Conservation (phyloP, 2,888 invertebrate species). For the Caenorhabditis panamensis region DNA sequence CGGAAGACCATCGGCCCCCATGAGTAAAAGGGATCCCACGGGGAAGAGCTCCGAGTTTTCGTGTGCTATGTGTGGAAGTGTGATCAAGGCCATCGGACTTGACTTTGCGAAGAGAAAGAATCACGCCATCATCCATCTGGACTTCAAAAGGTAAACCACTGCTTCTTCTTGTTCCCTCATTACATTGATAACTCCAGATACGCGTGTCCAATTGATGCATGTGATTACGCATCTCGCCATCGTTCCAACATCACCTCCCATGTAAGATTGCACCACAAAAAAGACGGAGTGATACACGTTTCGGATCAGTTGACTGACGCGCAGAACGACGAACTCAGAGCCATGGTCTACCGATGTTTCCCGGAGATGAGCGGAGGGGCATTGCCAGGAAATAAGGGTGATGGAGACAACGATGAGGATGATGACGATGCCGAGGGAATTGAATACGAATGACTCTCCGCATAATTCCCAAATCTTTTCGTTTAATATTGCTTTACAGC, state of each 20-base stretch:
- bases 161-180: not conserved
- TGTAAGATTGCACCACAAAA: conserved; percentile 8
- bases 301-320: conserved; percentile 13
- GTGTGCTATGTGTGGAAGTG: conserved; percentile 30
- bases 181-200: conserved; percentile 28
- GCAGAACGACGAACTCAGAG: conserved; percentile 23
- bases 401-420: not conserved
- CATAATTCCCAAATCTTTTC: not conserved
- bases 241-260: conserved; percentile 44
- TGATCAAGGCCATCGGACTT: conserved; percentile 19
- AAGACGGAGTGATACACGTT: not conserved
- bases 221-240: conserved; percentile 35
- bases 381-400: not conserved
- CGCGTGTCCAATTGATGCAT: conserved; percentile 15
- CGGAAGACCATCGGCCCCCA: not conserved
- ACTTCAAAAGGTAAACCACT: conserved; percentile 19
- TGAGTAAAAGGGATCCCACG: not conserved
- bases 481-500: not conserved
- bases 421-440: conserved; percentile 4
- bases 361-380: conserved; percentile 28
- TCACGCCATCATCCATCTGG: conserved; percentile 51
- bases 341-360: conserved; percentile 30
- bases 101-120: conserved; percentile 40
- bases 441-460: not conserved
- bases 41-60: not conserved